Conservation (phyloP, 2,888 invertebrate genomes). For the Hedychridium roseum region DNA sequence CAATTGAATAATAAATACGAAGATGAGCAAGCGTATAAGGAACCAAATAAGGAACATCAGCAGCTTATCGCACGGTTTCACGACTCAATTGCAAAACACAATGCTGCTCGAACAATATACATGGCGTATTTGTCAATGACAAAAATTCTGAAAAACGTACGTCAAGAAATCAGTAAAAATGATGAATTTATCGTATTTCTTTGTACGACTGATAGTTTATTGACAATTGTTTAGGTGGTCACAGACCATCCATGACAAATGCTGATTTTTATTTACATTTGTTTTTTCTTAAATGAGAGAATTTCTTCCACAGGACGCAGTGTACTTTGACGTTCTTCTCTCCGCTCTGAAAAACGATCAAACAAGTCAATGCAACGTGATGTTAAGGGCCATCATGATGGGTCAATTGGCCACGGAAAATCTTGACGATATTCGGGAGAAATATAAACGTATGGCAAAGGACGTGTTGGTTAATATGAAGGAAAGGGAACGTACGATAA, state of each 20-base stretch:
- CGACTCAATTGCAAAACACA: conserved; percentile 71
- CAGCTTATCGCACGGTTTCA: conserved; percentile 65
- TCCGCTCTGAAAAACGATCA: conserved; percentile 69
- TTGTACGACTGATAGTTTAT: too few relatives aligned
- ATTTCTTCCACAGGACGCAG: conserved; percentile 67
- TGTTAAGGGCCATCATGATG: conserved; percentile 72
- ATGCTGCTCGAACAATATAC: conserved; percentile 72
- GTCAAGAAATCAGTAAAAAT: conserved; percentile 4
- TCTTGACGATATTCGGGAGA: conserved; percentile 70
- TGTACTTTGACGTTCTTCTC: conserved; percentile 72
- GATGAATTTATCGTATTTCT: too few relatives aligned
- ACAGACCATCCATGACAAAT: too few relatives aligned
- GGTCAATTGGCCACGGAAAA: conserved; percentile 75
- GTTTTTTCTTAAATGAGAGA: conserved; percentile 7
- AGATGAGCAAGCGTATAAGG: conserved; percentile 25
- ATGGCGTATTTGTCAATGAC: conserved; percentile 71
- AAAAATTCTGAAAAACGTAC: conserved; percentile 64
- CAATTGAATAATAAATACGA: conserved; percentile 32
- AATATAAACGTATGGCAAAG: conserved; percentile 69
- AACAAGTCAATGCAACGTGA: conserved; percentile 69
- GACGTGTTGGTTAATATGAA: conserved; percentile 72
- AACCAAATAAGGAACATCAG: conserved; percentile 36
- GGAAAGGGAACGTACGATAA: conserved; percentile 68
- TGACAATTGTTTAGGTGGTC: too few relatives aligned
- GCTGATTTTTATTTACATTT: conserved; percentile 3